phyloP scores from a whole-genome alignment of 2,113 vertebrate species.

The Menura novaehollandiae region DNA sequence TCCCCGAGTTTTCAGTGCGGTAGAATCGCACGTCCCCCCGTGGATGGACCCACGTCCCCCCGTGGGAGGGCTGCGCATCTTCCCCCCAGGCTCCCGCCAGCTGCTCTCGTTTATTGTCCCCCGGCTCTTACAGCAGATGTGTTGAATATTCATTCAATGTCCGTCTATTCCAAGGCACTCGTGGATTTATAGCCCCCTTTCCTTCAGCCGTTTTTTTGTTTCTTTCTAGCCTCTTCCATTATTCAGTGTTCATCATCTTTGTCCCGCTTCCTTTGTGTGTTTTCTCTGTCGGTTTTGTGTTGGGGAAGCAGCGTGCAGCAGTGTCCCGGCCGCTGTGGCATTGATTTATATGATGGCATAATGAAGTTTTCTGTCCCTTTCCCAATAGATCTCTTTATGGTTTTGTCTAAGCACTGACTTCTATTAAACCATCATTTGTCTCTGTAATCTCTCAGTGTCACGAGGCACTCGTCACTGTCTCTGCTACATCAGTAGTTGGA shows the following conservation, averaged over 20 bases:
- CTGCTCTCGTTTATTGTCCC: neutral
- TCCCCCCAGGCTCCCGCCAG: rapidly evolving
- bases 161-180: neutral
- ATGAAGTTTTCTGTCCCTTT: conserved; percentile 1
- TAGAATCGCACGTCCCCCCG: rapidly evolving
- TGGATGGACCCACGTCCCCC: no score
- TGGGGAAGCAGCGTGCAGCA: neutral
- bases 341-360: neutral
- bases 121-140: neutral
- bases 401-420: neutral
- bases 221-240: neutral
- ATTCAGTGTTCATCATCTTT: neutral
- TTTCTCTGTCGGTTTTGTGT: neutral
- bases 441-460: neutral
- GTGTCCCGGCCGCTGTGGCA: neutral
- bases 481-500: neutral
- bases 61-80: neutral
- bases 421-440: neutral
- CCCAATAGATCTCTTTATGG: neutral
- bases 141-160: neutral
- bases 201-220: neutral
- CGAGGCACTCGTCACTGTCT: neutral
- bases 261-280: neutral
- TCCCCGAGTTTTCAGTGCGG: rapidly evolving
- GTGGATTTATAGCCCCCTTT: neutral